phyloP scores from a whole-genome alignment of 2,113 vertebrate genomes.

The Gymnobelideus leadbeateri region DNA sequence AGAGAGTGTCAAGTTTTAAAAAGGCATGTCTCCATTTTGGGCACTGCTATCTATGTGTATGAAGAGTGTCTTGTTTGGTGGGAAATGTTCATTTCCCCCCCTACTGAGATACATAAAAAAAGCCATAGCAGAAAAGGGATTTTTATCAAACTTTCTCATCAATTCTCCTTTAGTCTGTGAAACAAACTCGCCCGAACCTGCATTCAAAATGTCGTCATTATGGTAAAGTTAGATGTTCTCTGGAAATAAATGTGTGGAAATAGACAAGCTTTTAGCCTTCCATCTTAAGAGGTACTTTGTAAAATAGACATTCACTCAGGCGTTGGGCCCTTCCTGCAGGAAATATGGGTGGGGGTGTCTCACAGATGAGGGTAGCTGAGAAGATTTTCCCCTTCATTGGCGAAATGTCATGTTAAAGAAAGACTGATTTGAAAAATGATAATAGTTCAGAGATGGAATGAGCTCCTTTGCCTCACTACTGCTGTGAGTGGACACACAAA shows the following conservation, averaged over 20 bases:
- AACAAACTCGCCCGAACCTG: background rate
- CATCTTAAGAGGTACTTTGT: background rate
- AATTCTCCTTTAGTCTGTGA: slow-evolving; percentile 23
- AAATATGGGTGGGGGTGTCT: no score
- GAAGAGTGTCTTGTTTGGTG: background rate
- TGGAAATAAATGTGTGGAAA: background rate
- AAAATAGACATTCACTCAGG: background rate
- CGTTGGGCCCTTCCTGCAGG: background rate
- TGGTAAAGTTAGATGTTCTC: fast-evolving
- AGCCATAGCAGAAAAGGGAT: background rate
- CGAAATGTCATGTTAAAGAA: background rate
- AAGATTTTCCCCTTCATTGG: background rate
- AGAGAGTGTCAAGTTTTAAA: background rate
- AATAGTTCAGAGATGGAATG: background rate
- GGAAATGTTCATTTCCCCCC: slow-evolving; percentile 23
- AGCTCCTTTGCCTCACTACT: background rate
- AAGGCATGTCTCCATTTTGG: background rate
- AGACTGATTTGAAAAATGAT: background rate
- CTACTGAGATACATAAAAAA: background rate
- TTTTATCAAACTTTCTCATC: slow-evolving; percentile 32
- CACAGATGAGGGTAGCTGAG: background rate
- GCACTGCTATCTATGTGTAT: background rate
- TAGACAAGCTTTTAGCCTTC: background rate
- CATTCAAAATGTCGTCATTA: background rate
- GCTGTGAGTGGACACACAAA: background rate